phyloP scores from a whole-genome alignment of 2,888 invertebrate genomes.

The Apeira syringaria region DNA sequence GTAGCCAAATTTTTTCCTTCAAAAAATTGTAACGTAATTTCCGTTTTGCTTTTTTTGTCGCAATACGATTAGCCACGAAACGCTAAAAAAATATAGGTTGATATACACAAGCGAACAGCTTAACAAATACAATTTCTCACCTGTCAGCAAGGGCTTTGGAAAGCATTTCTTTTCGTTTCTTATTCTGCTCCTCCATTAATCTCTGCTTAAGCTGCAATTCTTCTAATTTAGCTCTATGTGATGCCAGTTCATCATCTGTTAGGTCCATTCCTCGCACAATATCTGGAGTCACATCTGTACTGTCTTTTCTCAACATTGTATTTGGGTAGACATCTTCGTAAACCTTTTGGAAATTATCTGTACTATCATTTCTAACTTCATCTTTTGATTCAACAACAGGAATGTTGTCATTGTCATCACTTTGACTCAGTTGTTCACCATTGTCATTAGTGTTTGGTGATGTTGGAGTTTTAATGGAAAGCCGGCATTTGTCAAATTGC shows the following conservation, averaged over 20 bases:
- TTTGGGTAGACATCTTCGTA: slow-evolving; percentile 9
- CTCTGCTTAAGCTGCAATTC: slow-evolving; percentile 89
- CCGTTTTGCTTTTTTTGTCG: too few species aligned
- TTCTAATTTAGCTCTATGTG: slow-evolving; percentile 83
- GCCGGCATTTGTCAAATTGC: slow-evolving; percentile 68
- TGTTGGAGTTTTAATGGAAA: slow-evolving; percentile 57
- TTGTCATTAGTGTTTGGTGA: slow-evolving; percentile 29
- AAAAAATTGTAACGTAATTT: too few species aligned
- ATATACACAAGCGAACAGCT: too few species aligned
- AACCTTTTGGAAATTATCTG: slow-evolving; percentile 15
- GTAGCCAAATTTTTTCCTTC: too few species aligned
- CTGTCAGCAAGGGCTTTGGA: slow-evolving; percentile 89
- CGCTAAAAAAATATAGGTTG: too few species aligned
- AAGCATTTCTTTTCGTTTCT: slow-evolving; percentile 88
- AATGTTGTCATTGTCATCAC: slow-evolving; percentile 30
- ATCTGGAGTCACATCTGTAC: slow-evolving; percentile 49
- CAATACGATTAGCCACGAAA: too few species aligned
- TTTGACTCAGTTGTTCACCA: slow-evolving; percentile 6
- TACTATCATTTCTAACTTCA: not conserved
- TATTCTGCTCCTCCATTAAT: slow-evolving; percentile 91
- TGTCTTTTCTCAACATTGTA: slow-evolving; percentile 15
- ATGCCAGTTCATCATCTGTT: slow-evolving; percentile 60
- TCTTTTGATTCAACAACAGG: slow-evolving; percentile 31
- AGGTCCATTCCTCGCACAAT: slow-evolving; percentile 60
- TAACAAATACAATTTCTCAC: slow-evolving; percentile 53